Evolutionary conservation across 1,140 invertebrate genomes (phyloP), one percentile per base, ranked within the genome.

Genomic region (Rhagoletis pomonella): DNA sequence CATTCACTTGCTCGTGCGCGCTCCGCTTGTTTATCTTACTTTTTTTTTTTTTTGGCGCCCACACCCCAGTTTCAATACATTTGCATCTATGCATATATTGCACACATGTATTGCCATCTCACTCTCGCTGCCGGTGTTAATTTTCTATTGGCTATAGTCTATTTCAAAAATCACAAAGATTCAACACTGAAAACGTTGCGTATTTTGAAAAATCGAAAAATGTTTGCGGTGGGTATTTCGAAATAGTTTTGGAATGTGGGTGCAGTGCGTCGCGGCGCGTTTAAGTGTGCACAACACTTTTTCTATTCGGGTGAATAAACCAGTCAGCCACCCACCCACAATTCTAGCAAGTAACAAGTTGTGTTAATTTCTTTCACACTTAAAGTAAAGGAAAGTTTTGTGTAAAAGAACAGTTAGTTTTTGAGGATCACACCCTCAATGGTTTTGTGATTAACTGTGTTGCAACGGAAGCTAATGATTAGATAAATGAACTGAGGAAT

Each of bases 211-310:
- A 81, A 81, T 47, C n/a, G 73, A 81, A 81, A 29, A 55, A 55
- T 29, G 73, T 81, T 81, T 81, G 73, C 73, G 73, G 62, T 86
- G 87, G 55, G 67, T 86, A 86, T 88, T 88, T 62, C 67, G 85
- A 58, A 88, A 88, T 86, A 77, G 29, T 81, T 88, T 88, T 92
- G 90, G 91, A 92, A 91, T 91, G 91, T 92, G 91, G 91, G 91
- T 92, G 91, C 91, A 92, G 91, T 92, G 89, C 91, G 91, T 91
- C 90, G 90, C 90, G 90, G 87, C 89, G 91, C 91, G 91, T 92
- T 91, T 90, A 89, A 90, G 89, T 90, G 91, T 85, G 64, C 87
- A 87, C 87, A 87, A 59, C 88, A 87, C 44, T 14, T 86, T 77
- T 29, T 60, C 19, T 55, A 4, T 29, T 14, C 55, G 59, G 84